Evolutionary conservation across 2,113 vertebrate genomes (phyloP), one percentile per base, ranked within the genome.

Genomic region (Empidonax alnorum): DNA sequence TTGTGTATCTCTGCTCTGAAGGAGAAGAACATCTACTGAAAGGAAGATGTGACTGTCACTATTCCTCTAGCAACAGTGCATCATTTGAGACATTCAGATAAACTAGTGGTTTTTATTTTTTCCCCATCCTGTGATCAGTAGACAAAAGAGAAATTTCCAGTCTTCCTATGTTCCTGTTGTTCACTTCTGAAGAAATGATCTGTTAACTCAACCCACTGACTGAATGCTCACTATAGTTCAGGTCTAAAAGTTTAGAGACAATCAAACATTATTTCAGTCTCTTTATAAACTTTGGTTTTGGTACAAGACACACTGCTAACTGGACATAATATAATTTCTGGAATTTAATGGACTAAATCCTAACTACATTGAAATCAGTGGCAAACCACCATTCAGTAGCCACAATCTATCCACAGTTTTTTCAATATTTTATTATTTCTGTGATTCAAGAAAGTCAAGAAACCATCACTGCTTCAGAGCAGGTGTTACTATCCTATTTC

Each of bases 241-340:
- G 39, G 63, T 50, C 39, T 71, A 86, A 73, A 88, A 39, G 33
- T 46, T 76, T 18, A 49, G 1, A 5, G 59, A 63, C 19, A 59
- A 65, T 10, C 9, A 66, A 80, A 39, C 46, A 73, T 3, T 39
- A 0, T 30, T 55, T 47, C 37, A 24, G 9, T 58, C 27, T 63
- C 41, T n/a, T 4, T 4, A 55, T 0, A 10, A 65, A 53, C 47
- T 73, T 76, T 11, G 68, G 28, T 23, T 73, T 78, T 72, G 23
- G 15, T 81, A 46, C 30, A 42, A 63, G 67, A 73, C 9, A 39
- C 33, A 30, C 18, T 30, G 31, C 22, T 35, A 78, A 84, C 28
- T 15, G 8, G 9, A 79, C 0, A 50, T 5, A 68, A 15, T 21
- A 58, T 1, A 2, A 2, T 37, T 66, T 31, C 25, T 25, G 15